Evolutionary conservation across 1,140 invertebrate genomes (phyloP).

Genomic region (Lysiphlebus fabarum): DNA sequence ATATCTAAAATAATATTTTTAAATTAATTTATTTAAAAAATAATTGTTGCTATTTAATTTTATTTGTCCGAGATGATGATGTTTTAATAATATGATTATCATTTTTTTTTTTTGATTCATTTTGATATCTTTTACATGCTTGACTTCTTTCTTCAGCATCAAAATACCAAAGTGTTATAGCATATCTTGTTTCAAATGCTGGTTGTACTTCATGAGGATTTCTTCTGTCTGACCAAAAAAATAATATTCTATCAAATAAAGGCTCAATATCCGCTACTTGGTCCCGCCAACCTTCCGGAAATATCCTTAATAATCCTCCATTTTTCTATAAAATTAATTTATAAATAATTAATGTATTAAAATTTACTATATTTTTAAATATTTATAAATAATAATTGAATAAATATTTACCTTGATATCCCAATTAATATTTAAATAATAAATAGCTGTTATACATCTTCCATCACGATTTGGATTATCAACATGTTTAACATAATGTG

Average conservation of each 20-base stretch:
- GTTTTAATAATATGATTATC: neutral
- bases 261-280: conserved; percentile 90
- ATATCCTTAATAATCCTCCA: conserved; percentile 80
- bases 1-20: no score
- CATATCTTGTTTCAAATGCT: conserved; percentile 83
- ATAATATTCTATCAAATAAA: conserved; percentile 87
- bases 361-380: neutral
- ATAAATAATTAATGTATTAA: conserved; percentile 1
- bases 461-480: conserved; percentile 97
- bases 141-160: conserved; percentile 80
- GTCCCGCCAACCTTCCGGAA: conserved; percentile 77
- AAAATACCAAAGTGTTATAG: conserved; percentile 95
- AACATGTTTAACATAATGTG: conserved; percentile 93
- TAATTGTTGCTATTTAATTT: no score
- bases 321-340: conserved; percentile 53
- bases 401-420: conserved; percentile 61
- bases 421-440: conserved; percentile 95
- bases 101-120: conserved; percentile 38
- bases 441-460: conserved; percentile 91
- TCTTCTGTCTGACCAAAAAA: conserved; percentile 95
- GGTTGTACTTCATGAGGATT: conserved; percentile 97
- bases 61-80: no score
- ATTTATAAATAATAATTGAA: neutral
- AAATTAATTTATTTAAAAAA: no score
- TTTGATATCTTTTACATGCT: conserved; percentile 66